Percentiles rank a stretch among this genome's conserved stretches.
These are phyloP conservation scores for Aspidoscelis tigris DNA, from an alignment of 2,113 vertebrate genomes.

Conservation along the genomic window DNA sequence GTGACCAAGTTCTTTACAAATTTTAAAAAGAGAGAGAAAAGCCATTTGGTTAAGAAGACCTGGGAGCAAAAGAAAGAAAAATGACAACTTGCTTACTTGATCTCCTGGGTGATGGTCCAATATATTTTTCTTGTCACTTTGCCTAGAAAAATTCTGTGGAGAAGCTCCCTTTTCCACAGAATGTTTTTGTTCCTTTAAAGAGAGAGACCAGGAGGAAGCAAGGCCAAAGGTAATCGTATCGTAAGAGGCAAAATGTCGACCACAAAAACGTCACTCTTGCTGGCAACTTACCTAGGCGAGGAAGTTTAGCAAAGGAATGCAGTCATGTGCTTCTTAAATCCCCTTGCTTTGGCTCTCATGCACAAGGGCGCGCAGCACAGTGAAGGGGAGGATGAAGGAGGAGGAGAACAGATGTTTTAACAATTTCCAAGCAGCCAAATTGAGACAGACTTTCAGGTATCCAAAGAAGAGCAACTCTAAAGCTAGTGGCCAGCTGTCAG, in stretches of 20 bases:
- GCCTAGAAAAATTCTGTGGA: too few relatives aligned
- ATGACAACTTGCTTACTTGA: not conserved
- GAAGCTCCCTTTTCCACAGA: not conserved
- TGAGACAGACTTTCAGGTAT: too few relatives aligned
- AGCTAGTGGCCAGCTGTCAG: not conserved
- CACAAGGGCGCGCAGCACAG: not conserved
- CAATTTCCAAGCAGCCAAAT: too few relatives aligned
- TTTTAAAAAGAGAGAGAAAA: not conserved
- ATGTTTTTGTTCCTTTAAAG: not conserved
- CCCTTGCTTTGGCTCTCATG: constrained; percentile 11
- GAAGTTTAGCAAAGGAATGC: not conserved
- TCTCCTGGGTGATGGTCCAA: not conserved
- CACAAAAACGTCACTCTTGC: too few relatives aligned
- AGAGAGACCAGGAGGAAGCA: not conserved
- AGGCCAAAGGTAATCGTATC: not conserved
- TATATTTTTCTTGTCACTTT: too few relatives aligned
- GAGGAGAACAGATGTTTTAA: too few relatives aligned
- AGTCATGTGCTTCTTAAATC: not conserved
- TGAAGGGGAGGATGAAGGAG: not conserved
- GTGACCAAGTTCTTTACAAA: not conserved
- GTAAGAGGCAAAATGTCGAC: not conserved
- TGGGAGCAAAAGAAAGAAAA: not conserved
- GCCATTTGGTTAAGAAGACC: too few relatives aligned
- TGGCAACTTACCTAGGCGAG: not conserved
- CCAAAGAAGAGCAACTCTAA: too few relatives aligned